Base-by-base conservation (phyloP, 2,888 invertebrate species). In the Timema podura region DNA sequence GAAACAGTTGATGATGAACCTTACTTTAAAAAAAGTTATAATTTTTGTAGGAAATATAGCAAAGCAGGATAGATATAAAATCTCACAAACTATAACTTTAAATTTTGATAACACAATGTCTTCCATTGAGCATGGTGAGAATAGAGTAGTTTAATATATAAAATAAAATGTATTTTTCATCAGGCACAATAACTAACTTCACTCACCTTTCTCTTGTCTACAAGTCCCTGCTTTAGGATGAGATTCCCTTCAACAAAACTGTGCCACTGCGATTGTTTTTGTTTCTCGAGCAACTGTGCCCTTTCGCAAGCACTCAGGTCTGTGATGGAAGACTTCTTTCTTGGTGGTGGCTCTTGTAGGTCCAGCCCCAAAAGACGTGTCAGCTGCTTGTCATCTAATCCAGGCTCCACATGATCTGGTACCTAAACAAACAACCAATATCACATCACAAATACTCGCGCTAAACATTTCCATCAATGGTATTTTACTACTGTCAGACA, bases 201-300 rank as follows among this genome's bases (percentile, higher is more conserved):
- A 30, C 30, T 68, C 72, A 84, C 85, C 82, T 96, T 97, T 76
- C 95, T 87, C 83, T 98, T 99, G 81, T 97, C 95, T 68, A 98
- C 88, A 74, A 95, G 86, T 10, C 98, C 98, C 81, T 95, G 93
- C 82, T 96, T 97, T 67, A 99, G 82, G 78, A 99, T 98, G 68
- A 98, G 86, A 80, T 97, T 92, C 72, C 91, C 92, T 71, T 95
- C 91, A 67, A 96, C 96, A 80, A 96, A 93, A 73, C 84, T 83
- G 80, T 96, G 90, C 89, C 91, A 97, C 81, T 78, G 90, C 69
- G 85, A 86, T 72, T 85, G 83, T 77, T 87, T 87, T 83, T 95
- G 95, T 72, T 85, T 82, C 78, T 90, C 89, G 54, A 93, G 82
- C 73, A 89, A 86, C 74, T 84, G 85, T 71, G 85, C 85, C 76